These are phyloP conservation scores for Tachycineta bicolor DNA, from an alignment of 2,113 vertebrate species.

Conservation along the genomic window DNA sequence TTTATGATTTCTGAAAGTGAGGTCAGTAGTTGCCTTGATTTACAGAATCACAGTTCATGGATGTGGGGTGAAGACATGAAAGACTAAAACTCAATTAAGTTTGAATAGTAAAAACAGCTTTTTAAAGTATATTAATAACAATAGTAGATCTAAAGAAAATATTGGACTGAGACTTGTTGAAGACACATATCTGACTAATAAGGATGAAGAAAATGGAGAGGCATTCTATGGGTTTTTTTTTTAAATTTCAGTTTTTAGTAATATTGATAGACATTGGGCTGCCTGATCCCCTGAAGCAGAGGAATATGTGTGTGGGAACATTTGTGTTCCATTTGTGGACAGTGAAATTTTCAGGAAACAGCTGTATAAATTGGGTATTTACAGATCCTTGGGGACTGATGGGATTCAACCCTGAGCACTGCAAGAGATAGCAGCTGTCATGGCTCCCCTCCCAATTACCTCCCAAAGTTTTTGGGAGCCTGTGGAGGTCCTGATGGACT, in stretches of 20 bases:
- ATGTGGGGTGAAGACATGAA: background rate
- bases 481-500: background rate
- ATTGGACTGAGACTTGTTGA: background rate
- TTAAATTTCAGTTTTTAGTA: background rate
- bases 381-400: background rate
- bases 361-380: background rate
- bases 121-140: background rate
- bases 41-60: background rate
- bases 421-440: background rate
- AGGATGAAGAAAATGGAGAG: background rate
- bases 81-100: background rate
- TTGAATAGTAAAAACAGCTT: background rate
- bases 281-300: background rate
- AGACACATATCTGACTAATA: background rate
- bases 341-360: background rate
- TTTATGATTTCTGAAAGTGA: background rate
- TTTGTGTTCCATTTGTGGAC: background rate
- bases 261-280: background rate
- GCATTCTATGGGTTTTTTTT: background rate
- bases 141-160: background rate
- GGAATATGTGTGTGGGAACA: background rate
- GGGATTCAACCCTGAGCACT: background rate
- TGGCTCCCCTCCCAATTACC: rapidly evolving
- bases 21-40: background rate
- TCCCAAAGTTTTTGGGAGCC: background rate